phyloP scores from a whole-genome alignment of 2,797 vertebrate species.

The Halcyon chelicuti region DNA sequence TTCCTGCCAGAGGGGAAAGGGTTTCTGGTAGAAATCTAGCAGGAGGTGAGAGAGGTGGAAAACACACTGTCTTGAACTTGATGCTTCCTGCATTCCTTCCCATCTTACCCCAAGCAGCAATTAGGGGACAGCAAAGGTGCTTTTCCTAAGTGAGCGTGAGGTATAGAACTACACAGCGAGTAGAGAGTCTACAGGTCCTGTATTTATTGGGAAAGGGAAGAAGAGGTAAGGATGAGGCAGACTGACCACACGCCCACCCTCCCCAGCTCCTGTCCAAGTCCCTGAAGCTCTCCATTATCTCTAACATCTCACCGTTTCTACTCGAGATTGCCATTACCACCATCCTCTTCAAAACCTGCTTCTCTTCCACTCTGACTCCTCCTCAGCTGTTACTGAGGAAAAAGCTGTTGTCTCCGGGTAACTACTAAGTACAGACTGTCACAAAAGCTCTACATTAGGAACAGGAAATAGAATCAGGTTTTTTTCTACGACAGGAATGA shows the following conservation, averaged over 20 bases:
- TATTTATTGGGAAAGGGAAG: neutral
- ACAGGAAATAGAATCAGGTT: neutral
- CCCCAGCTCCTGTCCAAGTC: neutral
- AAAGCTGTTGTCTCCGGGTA: neutral
- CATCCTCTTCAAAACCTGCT: neutral
- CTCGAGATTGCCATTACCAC: neutral
- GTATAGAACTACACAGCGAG: neutral
- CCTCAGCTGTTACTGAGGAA: neutral
- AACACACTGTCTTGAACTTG: neutral
- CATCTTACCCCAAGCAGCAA: neutral
- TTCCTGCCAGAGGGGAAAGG: neutral
- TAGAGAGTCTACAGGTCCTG: fast-evolving
- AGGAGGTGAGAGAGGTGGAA: neutral
- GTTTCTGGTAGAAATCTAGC: neutral
- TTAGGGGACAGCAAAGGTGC: neutral
- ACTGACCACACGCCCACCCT: no score
- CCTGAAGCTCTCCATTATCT: neutral
- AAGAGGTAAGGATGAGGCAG: neutral
- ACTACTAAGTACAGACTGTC: fast-evolving
- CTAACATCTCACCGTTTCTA: neutral
- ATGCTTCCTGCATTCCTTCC: neutral
- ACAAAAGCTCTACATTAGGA: neutral
- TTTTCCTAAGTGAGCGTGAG: neutral
- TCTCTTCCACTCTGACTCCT: neutral
- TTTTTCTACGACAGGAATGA: neutral